Base-by-base conservation (phyloP, 2,888 invertebrate genomes). In the Callinectes sapidus region DNA sequence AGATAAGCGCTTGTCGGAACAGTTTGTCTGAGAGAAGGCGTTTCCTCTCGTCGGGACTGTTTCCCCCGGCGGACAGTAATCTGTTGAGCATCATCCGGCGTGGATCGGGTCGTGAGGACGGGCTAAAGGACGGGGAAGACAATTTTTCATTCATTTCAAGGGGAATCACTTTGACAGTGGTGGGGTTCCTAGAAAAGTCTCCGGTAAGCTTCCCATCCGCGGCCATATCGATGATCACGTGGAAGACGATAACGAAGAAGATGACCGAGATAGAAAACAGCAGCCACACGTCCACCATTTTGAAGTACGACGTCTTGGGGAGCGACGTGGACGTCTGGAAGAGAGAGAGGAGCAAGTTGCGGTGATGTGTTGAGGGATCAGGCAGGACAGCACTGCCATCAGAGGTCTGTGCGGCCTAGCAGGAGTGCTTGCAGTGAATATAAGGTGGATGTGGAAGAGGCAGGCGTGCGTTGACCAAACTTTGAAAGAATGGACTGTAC, bases 251-350 rank as follows among this genome's bases (percentile, higher is more conserved):
- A 48, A 92, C 92, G 87, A 92, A 92, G 90, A 92, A 92, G 55
- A 92, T 92, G 55, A 92, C 90, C 8, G 92, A 92, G 87, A 92
- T 92, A 55, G 61, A 54, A 89, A 92, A 92, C 61, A 92, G 87
- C 13, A 92, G 90, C 92, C 92, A 92, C 71, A 92, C 92, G 90
- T 92, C 92, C 90, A 92, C 92, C 92, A 92, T 92, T 77, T 92
- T 92, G 90, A 92, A 92, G 90, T 92, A 92, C 10, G 92, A 92
- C 23, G 92, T 92, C 54, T 92, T 92, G 71, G 92, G 92, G 35
- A 92, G 87, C 18, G 92, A 92, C 18, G 90, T 92, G 8, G 92
- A 92, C 5, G 92, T 92, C 92, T 92, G 86, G 61, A 18, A 10
- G 18, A 13, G 81, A 28, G 28, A 77, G 32, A 81, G 32, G 81